Base-by-base conservation (phyloP, 2,113 vertebrate species). In the Sceloporus undulatus region DNA sequence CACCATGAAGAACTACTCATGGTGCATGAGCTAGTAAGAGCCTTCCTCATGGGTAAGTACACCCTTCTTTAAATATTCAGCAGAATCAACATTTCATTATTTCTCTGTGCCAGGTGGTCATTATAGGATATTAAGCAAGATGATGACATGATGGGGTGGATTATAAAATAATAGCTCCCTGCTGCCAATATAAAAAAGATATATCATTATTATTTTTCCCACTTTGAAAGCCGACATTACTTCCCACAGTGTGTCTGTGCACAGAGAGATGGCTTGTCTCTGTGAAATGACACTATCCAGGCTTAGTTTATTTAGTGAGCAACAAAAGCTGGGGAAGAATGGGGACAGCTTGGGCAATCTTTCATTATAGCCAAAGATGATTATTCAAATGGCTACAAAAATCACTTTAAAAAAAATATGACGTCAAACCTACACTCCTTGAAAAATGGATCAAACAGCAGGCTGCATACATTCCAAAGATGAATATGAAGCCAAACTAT, bases 81-180 rank as follows among this genome's bases (percentile, higher is more conserved):
- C 59, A 92, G 87, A 93, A 85, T 91, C 87, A 93, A 93, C 90
- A 88, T 93, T 91, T 91, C 74, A 90, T 94, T 95, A 90, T 91
- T 92, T 91, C 82, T 89, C 3, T 38, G 34, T 89, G 91, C 74
- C 92, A 94, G 90, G 91, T 93, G 90, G 89, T 90, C 84, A 75
- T 94, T 94, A 92, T 84, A 29, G 70, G 70, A 84, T 91, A 94
- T 94, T 90, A 94, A 66, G 88, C 21, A 87, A 88, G 89, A 93
- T 89, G 73, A 92, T 92, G 70, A 84, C 73, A 87, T 40, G 77
- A 92, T 79, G 38, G 79, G 79, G 0, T 8, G 77, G 91, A 93
- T 91, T 94, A 77, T 78, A 89, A 93, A 92, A 91, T 87, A 42
- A 84, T 86, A 40, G n/a, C 65, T 89, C 25, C 68, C 9, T 87